Evolutionary conservation across 2,113 vertebrate species (phyloP).

Genomic region (Rhabdomys dilectus): DNA sequence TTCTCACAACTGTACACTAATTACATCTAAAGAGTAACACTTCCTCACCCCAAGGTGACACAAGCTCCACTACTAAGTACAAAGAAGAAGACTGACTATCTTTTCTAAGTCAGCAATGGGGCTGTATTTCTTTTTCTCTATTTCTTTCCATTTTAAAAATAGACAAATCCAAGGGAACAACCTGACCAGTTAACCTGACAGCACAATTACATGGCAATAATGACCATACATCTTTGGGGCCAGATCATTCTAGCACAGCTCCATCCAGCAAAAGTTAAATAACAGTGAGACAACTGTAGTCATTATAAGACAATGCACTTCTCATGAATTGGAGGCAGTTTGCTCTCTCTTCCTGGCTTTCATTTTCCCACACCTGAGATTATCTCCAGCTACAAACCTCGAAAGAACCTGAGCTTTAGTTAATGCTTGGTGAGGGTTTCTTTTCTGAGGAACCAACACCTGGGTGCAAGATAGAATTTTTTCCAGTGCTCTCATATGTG

Average conservation of each 20-base stretch:
- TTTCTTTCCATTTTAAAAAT: conserved; percentile 68
- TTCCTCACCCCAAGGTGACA: background rate
- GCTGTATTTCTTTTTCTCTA: conserved; percentile 3
- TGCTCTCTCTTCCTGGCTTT: conserved; percentile 62
- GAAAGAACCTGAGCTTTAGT: background rate
- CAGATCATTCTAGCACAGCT: background rate
- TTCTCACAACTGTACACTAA: conserved; percentile 9
- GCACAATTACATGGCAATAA: conserved; percentile 27
- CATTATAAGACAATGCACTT: conserved; percentile 72
- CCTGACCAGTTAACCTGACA: conserved; percentile 69
- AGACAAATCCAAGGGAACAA: conserved; percentile 47
- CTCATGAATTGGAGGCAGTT: conserved; percentile 55
- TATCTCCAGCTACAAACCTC: conserved; percentile 61
- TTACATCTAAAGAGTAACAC: background rate
- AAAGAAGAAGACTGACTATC: conserved; percentile 54
- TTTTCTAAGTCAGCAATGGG: conserved; percentile 49
- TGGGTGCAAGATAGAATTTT: background rate
- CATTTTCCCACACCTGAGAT: conserved; percentile 27
- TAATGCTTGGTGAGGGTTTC: background rate
- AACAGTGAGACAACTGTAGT: conserved; percentile 19
- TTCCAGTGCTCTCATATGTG: background rate
- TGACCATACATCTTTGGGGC: background rate
- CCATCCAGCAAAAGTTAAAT: conserved; percentile 57
- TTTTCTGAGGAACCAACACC: background rate
- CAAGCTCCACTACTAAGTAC: conserved; percentile 25